Evolutionary conservation across 2,797 vertebrate genomes (phyloP).

Genomic region (Pangasius sanitwongsei): DNA sequence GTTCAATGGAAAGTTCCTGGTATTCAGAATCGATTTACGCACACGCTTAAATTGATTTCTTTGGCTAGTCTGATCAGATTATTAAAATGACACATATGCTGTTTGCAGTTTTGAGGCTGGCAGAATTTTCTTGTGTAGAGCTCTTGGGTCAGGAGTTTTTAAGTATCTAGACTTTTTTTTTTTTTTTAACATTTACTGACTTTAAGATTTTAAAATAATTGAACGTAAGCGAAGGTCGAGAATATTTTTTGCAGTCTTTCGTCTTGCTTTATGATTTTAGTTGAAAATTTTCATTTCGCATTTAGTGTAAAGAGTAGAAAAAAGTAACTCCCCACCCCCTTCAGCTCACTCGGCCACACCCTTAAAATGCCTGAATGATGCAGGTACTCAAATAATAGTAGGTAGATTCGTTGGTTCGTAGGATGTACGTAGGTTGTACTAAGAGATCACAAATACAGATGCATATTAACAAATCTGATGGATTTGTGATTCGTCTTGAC

Average conservation of each 20-base stretch:
- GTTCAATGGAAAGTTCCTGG: background rate
- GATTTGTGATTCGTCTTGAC: background rate
- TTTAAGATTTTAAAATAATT: background rate
- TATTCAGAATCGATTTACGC: background rate
- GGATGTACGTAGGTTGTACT: background rate
- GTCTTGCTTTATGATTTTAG: background rate
- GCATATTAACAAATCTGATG: background rate
- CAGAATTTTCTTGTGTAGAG: background rate
- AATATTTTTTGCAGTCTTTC: no score
- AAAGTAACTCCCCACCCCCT: background rate
- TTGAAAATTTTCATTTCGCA: background rate
- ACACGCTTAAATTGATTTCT: background rate
- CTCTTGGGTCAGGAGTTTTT: background rate
- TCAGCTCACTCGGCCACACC: background rate
- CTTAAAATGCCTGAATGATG: background rate
- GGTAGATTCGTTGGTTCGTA: background rate
- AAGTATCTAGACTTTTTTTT: background rate
- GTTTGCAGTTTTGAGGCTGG: background rate
- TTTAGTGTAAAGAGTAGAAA: background rate
- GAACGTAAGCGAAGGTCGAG: background rate
- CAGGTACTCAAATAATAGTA: background rate
- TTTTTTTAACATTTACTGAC: background rate
- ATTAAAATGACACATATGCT: background rate
- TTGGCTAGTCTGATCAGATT: background rate
- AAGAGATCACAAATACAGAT: background rate